Base-by-base conservation (phyloP, 2,888 invertebrate species). In the Bhutanitis thaidina region DNA sequence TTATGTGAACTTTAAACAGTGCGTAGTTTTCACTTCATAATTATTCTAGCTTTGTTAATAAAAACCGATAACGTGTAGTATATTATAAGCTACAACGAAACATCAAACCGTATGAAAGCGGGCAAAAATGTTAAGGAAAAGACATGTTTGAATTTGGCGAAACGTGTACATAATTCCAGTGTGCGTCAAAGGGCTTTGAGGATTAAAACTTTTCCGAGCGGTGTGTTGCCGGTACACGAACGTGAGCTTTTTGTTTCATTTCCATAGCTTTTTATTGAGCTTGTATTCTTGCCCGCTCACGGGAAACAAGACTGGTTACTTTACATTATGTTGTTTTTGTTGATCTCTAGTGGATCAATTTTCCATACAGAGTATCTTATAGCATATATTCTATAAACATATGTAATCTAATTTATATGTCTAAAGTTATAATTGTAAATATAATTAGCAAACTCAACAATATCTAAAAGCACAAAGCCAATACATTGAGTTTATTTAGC, bases 101-200 rank as follows among this genome's bases (percentile, higher is more conserved):
- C 20, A 20, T 20, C 5, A 20, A 20, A 20, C 2, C 5, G 20
- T 3, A 20, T 20, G 5, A 20, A 20, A 20, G 20, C 29, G 8
- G 9, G 2, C 2, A 29, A n/a, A 29, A n/a, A 32, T 32, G 32
- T 32, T n/a, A 44, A 7, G 10, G 16, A 8, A 50, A 39, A 35
- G 20, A 7, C 14, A 27, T 40, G 34, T 40, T 36, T 45, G 39
- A 16, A 12, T 27, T 15, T 15, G 7, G 25, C 13, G 7, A 30
- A 38, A 34, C 34, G 39, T 1, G 29, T 2, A 29, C 9, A 38
- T 27, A 29, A 39, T 27, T 4, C 32, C 16, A 12, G 15, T 14
- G 9, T 16, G 29, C 40, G 50, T 45, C 50, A 51, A 51, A 51
- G 36, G 10, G 29, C 50, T 51, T 45, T 45, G 45, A 16, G 30